Evolutionary conservation across 2,113 vertebrate species (phyloP), one percentile per base, ranked within the genome.

Genomic region (Onychorhynchus coronatus): DNA sequence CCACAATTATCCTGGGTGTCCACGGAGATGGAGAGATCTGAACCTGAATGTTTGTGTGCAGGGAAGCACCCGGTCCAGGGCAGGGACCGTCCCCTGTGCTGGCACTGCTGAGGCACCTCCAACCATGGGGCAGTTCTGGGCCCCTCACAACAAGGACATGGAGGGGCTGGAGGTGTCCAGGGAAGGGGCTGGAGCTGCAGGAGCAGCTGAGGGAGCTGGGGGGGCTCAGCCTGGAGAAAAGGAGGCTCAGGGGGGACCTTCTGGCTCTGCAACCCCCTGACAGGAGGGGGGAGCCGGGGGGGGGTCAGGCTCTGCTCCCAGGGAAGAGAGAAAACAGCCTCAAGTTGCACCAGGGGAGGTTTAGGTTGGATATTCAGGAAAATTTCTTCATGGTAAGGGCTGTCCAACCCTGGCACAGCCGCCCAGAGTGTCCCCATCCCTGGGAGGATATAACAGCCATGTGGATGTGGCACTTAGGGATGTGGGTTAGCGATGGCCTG

Each of bases 1-100:
- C 61, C 4, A 4, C 6, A 25, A 35, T 12, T 1, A 14, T 20
- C 2, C n/a, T 1, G 15, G 72, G 21, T 3, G 4, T 21, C 22
- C 2, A 1, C 1, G 6, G 46, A 59, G 58, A 52, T 5, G 67
- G 49, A 5, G 39, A 35, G 37, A 37, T 58, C 44, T 7, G 2
- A 28, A 7, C 37, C 61, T 20, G 25, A 41, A 37, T 30, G 25
- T 30, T 42, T 13, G 61, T 41, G 61, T 21, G 39, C 39, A 30
- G 61, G 61, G 39, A 59, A 42, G 39, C 19, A 19, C 25, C 59
- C 35, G 28, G 59, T 5, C 21, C 56, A 58, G 33, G 33, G 56
- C 56, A 58, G 56, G 13, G 33, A 13, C 33, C 6, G 13, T n/a
- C 33, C 56, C 24, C 25, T 19, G 59, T 39, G 59, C 59, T 39